phyloP scores from a whole-genome alignment of 2,113 vertebrate genomes.

The Scalopus aquaticus region DNA sequence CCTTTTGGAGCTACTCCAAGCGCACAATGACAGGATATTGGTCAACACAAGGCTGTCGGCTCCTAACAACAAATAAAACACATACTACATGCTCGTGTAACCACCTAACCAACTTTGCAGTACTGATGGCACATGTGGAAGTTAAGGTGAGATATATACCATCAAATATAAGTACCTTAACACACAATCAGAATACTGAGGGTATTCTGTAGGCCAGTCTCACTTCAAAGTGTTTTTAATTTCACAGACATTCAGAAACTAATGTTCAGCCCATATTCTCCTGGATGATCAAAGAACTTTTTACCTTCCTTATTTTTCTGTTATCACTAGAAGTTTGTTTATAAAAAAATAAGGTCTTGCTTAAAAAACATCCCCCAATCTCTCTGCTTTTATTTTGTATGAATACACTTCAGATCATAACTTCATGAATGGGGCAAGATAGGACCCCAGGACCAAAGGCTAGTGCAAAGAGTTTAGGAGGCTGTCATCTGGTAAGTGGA shows the following conservation, averaged over 20 bases:
- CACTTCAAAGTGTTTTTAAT: neutral
- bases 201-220: neutral
- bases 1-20: conserved; percentile 98
- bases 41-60: conserved; percentile 98
- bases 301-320: neutral
- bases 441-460: neutral
- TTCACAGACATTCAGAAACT: neutral
- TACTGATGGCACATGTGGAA: conserved; percentile 99
- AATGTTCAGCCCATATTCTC: too few species aligned
- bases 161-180: neutral
- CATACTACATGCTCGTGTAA: conserved; percentile 98
- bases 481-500: neutral
- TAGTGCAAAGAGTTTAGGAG: neutral
- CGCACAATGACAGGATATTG: conserved; percentile 96
- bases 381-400: neutral
- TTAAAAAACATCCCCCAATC: neutral
- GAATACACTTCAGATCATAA: neutral
- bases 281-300: neutral
- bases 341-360: neutral
- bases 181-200: neutral
- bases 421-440: neutral
- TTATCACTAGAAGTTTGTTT: neutral
- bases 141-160: conserved; percentile 91
- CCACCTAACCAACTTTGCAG: conserved; percentile 98
- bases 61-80: conserved; percentile 94